Conservation (phyloP, 92 coral and sea anemone species). For the Porites divaricata region DNA sequence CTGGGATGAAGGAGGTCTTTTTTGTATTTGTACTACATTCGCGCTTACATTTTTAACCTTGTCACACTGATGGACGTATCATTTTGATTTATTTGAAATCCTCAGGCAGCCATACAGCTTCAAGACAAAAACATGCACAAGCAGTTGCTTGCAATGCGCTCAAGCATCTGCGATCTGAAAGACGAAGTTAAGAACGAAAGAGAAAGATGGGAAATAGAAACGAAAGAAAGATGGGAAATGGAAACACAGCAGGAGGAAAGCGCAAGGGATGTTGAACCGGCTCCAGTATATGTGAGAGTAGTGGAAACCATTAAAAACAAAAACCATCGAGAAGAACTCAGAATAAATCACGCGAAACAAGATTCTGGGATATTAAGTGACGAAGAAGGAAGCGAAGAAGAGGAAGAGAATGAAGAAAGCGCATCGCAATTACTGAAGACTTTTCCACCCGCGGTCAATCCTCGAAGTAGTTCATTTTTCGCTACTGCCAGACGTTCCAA, state of each 20-base stretch:
- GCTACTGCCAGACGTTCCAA: slow-evolving; percentile 10
- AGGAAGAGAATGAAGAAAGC: slow-evolving; percentile 32
- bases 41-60: no score
- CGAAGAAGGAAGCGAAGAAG: slow-evolving; percentile 57
- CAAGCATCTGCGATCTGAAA: slow-evolving; percentile 48
- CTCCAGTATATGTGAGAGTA: slow-evolving; percentile 38
- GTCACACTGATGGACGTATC: no score
- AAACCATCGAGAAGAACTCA: slow-evolving; percentile 14
- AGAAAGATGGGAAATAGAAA: slow-evolving; percentile 38
- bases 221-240: slow-evolving; percentile 28
- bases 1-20: no score
- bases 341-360: slow-evolving; percentile 68
- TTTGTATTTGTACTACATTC: no score
- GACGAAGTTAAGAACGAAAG: slow-evolving; percentile 53
- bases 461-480: slow-evolving; percentile 35
- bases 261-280: neutral
- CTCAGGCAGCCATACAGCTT: slow-evolving; percentile 70
- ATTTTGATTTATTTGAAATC: neutral
- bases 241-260: slow-evolving; percentile 13
- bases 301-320: slow-evolving; percentile 33
- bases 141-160: slow-evolving; percentile 55
- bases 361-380: slow-evolving; percentile 76
- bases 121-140: slow-evolving; percentile 73
- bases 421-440: slow-evolving; percentile 6
- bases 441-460: slow-evolving; percentile 11